A percentile compares a stretch with the other conserved stretches of the same genome.
phyloP scores from a whole-genome alignment of 2,797 vertebrate genomes.

The Sternotherus odoratus region DNA sequence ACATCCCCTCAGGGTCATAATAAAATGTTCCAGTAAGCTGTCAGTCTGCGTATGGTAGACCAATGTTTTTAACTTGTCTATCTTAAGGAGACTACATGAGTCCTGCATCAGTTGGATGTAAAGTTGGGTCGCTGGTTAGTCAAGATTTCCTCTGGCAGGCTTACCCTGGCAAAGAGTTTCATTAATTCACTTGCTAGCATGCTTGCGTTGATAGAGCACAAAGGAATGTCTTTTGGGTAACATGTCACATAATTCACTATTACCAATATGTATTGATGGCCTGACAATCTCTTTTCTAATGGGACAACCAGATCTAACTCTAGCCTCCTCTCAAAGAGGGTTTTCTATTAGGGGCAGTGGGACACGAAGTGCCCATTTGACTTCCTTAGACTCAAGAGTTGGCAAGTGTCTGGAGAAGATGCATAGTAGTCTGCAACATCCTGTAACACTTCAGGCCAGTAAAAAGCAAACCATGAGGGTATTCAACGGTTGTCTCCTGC shows the following conservation, averaged over 20 bases:
- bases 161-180: background rate
- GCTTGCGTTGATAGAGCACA: background rate
- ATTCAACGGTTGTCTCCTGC: background rate
- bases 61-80: background rate
- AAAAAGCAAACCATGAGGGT: background rate
- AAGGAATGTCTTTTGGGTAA: background rate
- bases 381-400: too few relatives aligned
- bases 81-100: background rate
- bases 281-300: background rate
- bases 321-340: background rate
- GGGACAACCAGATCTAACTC: background rate
- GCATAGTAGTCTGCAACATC: background rate
- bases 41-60: background rate
- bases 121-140: background rate
- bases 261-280: background rate
- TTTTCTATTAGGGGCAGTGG: background rate
- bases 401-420: background rate
- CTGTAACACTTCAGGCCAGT: background rate
- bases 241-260: background rate
- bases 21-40: background rate
- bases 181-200: background rate
- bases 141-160: background rate
- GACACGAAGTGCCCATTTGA: background rate
- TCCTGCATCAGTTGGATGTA: background rate
- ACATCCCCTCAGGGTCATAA: background rate